phyloP scores from a whole-genome alignment of 1,140 invertebrate species.

The Hormaphis cornu region DNA sequence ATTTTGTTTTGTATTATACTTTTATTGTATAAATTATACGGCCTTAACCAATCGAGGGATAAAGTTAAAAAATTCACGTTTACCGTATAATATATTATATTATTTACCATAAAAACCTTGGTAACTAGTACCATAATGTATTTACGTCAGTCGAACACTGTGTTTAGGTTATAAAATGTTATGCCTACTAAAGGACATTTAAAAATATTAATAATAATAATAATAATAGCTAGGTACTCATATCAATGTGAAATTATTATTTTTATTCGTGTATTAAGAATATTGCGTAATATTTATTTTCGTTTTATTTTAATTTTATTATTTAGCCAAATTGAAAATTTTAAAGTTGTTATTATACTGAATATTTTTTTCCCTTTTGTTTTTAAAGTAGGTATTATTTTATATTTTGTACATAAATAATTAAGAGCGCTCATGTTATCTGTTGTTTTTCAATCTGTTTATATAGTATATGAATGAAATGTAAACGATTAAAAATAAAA shows the following conservation, averaged over 20 bases:
- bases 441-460: conserved; percentile 32
- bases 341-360: conserved; percentile 32
- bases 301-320: conserved; percentile 30
- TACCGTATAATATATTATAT: not conserved
- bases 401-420: conserved; percentile 30
- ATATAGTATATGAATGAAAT: conserved; percentile 28
- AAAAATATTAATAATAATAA: not conserved
- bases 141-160: not conserved
- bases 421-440: conserved; percentile 32
- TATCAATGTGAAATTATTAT: conserved; percentile 25
- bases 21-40: not conserved
- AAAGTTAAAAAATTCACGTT: not conserved
- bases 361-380: conserved; percentile 21
- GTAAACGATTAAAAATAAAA: conserved; percentile 32
- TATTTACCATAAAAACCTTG: not conserved
- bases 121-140: conserved; percentile 19
- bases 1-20: conserved; percentile 22
- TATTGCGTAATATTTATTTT: conserved; percentile 27
- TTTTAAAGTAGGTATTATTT: conserved; percentile 29
- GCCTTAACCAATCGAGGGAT: not conserved
- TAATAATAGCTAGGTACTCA: conserved; percentile 12
- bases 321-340: conserved; percentile 33
- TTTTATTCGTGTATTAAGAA: conserved; percentile 27
- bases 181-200: conserved; percentile 18
- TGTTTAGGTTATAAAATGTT: conserved; percentile 21